A percentile compares a stretch with the other conserved stretches of the same genome.
Conservation (phyloP, 1,140 invertebrate genomes). For the Macrocentrus cingulum region DNA sequence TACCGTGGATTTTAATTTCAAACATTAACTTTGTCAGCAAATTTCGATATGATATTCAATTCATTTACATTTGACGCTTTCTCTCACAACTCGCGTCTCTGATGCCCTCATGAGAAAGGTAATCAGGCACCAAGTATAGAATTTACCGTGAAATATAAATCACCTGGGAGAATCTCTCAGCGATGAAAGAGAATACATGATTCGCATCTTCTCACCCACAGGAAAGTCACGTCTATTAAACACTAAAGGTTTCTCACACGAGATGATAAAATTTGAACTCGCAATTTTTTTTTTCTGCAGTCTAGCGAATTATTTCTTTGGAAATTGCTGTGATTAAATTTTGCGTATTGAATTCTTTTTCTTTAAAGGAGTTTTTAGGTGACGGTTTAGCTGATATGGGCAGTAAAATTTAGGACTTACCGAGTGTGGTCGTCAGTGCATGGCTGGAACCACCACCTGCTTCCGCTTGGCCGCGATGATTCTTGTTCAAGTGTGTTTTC, state of each 20-base stretch:
- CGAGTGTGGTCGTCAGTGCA: constrained; percentile 43
- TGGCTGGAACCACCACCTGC: constrained; percentile 54
- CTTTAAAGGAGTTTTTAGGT: too few relatives aligned
- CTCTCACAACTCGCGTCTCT: constrained; percentile 7
- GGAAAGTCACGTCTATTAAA: background rate
- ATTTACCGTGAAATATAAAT: constrained; percentile 7
- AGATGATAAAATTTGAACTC: background rate
- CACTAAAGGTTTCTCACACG: too few relatives aligned
- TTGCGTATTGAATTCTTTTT: too few relatives aligned
- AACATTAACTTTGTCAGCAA: too few relatives aligned
- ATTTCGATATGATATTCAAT: background rate
- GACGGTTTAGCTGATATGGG: constrained; percentile 18
- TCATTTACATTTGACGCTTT: constrained; percentile 19
- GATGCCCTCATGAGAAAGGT: too few relatives aligned
- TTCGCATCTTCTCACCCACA: background rate
- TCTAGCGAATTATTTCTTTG: background rate
- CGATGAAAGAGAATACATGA: background rate
- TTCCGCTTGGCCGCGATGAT: constrained; percentile 38
- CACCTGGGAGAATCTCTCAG: constrained; percentile 9
- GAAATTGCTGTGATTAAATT: background rate
- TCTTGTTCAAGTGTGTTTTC: too few relatives aligned
- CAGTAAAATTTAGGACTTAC: constrained; percentile 37
- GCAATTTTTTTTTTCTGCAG: background rate
- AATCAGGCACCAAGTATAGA: constrained; percentile 1
- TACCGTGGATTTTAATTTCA: too few relatives aligned